A percentile compares a stretch with the other conserved stretches of the same genome.
Evolutionary conservation across 1,140 invertebrate genomes (phyloP).

Genomic region (Drosophila orosa): DNA sequence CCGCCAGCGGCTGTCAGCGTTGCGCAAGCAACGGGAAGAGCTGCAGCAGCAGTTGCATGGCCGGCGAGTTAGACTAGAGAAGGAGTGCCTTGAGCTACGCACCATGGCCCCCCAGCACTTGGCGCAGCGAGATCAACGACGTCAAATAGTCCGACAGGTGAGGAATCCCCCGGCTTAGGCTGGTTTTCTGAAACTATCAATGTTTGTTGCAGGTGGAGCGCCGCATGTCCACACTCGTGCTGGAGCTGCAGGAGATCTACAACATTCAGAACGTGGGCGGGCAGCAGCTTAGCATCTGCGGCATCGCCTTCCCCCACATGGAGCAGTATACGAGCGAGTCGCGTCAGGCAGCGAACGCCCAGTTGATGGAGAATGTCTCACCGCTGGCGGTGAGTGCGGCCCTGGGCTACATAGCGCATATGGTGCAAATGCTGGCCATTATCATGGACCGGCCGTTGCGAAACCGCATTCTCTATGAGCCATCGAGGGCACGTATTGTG

Average conservation of each 20-base stretch:
- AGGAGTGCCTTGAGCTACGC: slow-evolving; percentile 53
- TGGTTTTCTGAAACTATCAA: background rate
- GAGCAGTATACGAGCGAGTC: slow-evolving; percentile 84
- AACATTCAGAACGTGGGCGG: slow-evolving; percentile 76
- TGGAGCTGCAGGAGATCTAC: slow-evolving; percentile 85
- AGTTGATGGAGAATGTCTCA: slow-evolving; percentile 84
- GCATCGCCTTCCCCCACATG: slow-evolving; percentile 90
- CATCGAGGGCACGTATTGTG: slow-evolving; percentile 90
- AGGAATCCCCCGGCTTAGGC: no score
- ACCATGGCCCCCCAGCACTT: slow-evolving; percentile 26
- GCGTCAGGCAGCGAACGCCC: slow-evolving; percentile 56
- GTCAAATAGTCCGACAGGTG: slow-evolving; percentile 59
- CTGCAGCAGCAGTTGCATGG: slow-evolving; percentile 42
- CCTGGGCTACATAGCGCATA: slow-evolving; percentile 92
- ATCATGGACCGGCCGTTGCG: slow-evolving; percentile 92
- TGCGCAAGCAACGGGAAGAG: slow-evolving; percentile 49
- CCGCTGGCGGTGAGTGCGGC: slow-evolving; percentile 89
- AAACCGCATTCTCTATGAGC: slow-evolving; percentile 90
- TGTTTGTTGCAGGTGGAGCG: slow-evolving; percentile 54
- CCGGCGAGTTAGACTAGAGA: slow-evolving; percentile 41
- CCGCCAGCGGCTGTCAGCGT: slow-evolving; percentile 29
- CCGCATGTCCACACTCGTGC: slow-evolving; percentile 79
- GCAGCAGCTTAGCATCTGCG: slow-evolving; percentile 87
- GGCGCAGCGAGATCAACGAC: slow-evolving; percentile 43
- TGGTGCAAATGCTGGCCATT: slow-evolving; percentile 91